phyloP scores from a whole-genome alignment of 2,113 vertebrate species.

The Bubalus kerabau region DNA sequence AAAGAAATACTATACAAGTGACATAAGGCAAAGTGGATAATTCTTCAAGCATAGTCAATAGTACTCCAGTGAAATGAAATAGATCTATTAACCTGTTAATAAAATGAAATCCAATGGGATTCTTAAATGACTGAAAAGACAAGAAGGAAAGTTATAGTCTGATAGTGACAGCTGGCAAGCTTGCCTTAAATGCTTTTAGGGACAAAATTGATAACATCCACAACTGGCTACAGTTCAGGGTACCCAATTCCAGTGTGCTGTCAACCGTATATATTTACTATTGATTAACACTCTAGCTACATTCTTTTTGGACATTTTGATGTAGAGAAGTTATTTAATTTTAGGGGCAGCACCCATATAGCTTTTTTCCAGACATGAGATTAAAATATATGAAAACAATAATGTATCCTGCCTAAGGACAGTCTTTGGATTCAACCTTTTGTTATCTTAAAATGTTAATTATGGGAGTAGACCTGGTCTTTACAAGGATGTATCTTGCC shows the following conservation, averaged over 20 bases:
- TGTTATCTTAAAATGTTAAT: no score
- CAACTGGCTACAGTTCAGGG: conserved; percentile 37
- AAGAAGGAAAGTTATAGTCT: conserved; percentile 51
- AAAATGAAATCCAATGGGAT: conserved; percentile 54
- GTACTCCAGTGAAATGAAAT: conserved; percentile 33
- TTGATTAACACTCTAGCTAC: conserved; percentile 47
- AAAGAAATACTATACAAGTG: not conserved
- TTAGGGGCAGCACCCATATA: not conserved
- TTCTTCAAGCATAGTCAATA: conserved; percentile 50
- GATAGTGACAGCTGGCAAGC: conserved; percentile 57
- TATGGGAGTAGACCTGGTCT: no score
- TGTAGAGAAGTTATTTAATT: conserved; percentile 44
- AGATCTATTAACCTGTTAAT: conserved; percentile 59
- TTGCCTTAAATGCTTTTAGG: conserved; percentile 60
- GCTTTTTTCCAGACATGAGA: not conserved
- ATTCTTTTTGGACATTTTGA: conserved; percentile 49
- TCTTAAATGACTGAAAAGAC: conserved; percentile 58
- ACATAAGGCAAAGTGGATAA: conserved; percentile 15
- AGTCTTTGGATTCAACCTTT: no score
- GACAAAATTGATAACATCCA: conserved; percentile 57
- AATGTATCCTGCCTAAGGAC: no score
- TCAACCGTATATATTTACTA: conserved; percentile 45
- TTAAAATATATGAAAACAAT: not conserved
- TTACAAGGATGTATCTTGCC: no score
- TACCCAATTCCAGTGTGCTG: conserved; percentile 35